Evolutionary conservation across 1,140 invertebrate genomes (phyloP).

Genomic region (Ptiloglossa arizonensis): DNA sequence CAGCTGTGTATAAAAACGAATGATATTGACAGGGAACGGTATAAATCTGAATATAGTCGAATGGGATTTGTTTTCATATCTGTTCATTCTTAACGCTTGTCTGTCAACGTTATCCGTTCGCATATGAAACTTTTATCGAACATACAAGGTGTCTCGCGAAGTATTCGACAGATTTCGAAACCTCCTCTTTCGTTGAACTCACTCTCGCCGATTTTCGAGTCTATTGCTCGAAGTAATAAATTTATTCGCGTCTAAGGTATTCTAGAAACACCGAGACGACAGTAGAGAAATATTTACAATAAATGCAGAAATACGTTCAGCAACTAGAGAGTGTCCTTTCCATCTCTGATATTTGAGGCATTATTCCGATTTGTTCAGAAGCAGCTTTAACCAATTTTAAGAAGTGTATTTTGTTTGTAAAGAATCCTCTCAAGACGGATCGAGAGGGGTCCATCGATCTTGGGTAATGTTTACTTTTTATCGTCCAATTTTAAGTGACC

Average conservation of each 20-base stretch:
- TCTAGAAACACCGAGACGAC: too few species aligned
- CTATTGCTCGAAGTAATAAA: too few species aligned
- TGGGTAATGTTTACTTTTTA: slow-evolving; percentile 21
- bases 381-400: too few species aligned
- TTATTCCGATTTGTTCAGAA: background rate
- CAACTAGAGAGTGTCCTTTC: too few species aligned
- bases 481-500: slow-evolving; percentile 12
- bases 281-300: too few species aligned
- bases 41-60: slow-evolving; percentile 15
- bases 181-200: background rate
- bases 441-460: background rate
- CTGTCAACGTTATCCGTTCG: background rate
- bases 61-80: slow-evolving; percentile 22
- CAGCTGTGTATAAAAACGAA: slow-evolving; percentile 12
- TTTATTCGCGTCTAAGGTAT: too few species aligned
- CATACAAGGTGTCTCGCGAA: too few species aligned
- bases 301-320: too few species aligned
- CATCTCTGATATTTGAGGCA: background rate
- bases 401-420: too few species aligned
- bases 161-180: background rate
- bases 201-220: too few species aligned
- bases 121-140: background rate
- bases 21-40: background rate
- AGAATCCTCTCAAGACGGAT: too few species aligned
- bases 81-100: slow-evolving; percentile 15